Conservation (phyloP, 2,888 invertebrate species). For the Ormia ochracea region DNA sequence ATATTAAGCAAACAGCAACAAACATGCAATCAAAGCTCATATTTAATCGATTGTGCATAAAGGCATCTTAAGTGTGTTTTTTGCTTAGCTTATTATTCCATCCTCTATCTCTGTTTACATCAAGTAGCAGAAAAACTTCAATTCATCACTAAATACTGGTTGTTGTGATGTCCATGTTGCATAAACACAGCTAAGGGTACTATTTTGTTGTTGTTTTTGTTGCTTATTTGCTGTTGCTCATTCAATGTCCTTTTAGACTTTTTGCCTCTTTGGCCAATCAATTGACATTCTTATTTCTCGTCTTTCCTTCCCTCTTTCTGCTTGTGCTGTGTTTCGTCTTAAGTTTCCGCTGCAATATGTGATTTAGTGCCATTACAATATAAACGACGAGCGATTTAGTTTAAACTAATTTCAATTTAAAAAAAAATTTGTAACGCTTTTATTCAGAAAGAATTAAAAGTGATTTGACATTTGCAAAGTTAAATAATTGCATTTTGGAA, state of each 20-base stretch:
- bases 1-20: slow-evolving; percentile 24
- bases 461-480: too few species aligned
- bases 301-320: slow-evolving; percentile 22
- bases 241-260: slow-evolving; percentile 21
- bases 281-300: slow-evolving; percentile 41
- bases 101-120: slow-evolving; percentile 39
- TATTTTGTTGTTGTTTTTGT: slow-evolving; percentile 8
- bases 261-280: slow-evolving; percentile 55
- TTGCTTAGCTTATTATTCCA: slow-evolving; percentile 34
- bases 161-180: slow-evolving; percentile 32
- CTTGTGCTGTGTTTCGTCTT: slow-evolving; percentile 41
- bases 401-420: background rate
- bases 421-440: too few species aligned
- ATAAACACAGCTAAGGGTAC: background rate
- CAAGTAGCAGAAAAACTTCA: slow-evolving; percentile 44
- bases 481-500: too few species aligned
- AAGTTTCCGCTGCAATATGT: slow-evolving; percentile 13
- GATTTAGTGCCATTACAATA: background rate
- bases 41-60: slow-evolving; percentile 58
- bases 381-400: background rate
- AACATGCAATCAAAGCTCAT: slow-evolving; percentile 46
- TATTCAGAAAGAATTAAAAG: too few species aligned
- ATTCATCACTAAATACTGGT: slow-evolving; percentile 53
- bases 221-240: slow-evolving; percentile 10
- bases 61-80: slow-evolving; percentile 23